phyloP scores from a whole-genome alignment of 2,888 invertebrate species.

The Dasypolia templi region DNA sequence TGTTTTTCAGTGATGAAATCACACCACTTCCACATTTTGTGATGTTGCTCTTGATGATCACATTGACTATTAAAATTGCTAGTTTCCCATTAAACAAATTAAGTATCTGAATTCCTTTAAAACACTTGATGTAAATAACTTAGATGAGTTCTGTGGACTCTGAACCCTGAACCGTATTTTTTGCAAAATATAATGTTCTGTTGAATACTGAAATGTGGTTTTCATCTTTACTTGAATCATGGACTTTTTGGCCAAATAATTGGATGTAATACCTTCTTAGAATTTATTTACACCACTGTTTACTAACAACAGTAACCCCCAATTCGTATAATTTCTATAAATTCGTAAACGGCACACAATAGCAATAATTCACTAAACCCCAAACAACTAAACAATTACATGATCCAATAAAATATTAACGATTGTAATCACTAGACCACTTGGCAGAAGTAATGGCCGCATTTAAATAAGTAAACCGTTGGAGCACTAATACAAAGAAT shows the following conservation, averaged over 20 bases:
- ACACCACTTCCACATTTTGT: neutral
- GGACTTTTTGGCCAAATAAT: neutral
- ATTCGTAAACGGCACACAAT: neutral
- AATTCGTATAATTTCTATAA: neutral
- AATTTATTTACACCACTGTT: neutral
- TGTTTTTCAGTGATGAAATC: neutral
- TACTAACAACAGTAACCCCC: neutral
- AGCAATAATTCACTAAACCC: slow-evolving; percentile 2
- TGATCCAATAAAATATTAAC: slow-evolving; percentile 28
- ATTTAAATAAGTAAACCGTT: slow-evolving; percentile 42
- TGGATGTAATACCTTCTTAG: neutral
- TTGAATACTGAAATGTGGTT: neutral
- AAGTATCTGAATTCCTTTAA: neutral
- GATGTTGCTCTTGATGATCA: neutral
- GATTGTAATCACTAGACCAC: slow-evolving; percentile 7
- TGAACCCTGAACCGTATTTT: slow-evolving; percentile 3
- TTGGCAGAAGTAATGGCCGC: slow-evolving; percentile 39
- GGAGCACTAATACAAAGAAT: slow-evolving; percentile 46
- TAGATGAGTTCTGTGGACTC: slow-evolving; percentile 10
- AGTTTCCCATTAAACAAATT: neutral
- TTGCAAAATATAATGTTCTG: neutral
- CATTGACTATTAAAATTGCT: slow-evolving; percentile 1
- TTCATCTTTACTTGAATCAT: neutral
- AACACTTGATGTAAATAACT: neutral
- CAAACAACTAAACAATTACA: slow-evolving; percentile 18